Evolutionary conservation across 2,888 invertebrate species (phyloP), one percentile per base, ranked within the genome.

Genomic region (Allolobophora icterica): DNA sequence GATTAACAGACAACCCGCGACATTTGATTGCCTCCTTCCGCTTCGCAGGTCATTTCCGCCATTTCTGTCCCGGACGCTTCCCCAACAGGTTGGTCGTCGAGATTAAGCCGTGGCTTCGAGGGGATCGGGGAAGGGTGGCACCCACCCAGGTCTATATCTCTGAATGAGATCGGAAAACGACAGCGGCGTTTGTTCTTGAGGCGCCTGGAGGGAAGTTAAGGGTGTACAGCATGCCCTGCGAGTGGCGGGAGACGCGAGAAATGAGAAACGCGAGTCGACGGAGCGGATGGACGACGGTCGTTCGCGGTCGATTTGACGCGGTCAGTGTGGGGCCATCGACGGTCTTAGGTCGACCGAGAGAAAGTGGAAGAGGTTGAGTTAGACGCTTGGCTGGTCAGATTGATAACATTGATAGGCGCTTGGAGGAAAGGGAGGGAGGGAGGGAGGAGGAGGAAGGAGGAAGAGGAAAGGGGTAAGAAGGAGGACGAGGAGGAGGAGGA

Each of bases 231-330:
- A 24, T 24, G 52, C 21, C 24, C 11, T 5, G 87, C 1, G 38
- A 8, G 87, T 24, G 24, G 35, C 19, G 30, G 87, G 87, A 87
- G 34, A 87, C 19, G 87, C 87, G 87, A 35, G 17, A 24, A 24
- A 35, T 87, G 87, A 34, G 35, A 24, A 35, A 87, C 35, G 34
- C 8, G 38, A 38, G n/a, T 21, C 15, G 87, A 38, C 35, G 87
- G 38, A 19, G 87, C 87, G 87, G 0, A 6, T 19, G n/a, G 71
- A 17, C 71, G 71, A n/a, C n/a, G 71, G 30, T 87, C 19, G 34
- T 35, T 87, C 87, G 87, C 87, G 87, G 87, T 87, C 87, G 35
- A 87, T 87, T 87, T 35, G 87, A 38, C 35, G 87, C 87, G 87
- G 87, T 87, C 35, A 30, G 87, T 87, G 35, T 35, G 30, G 30